These are phyloP conservation scores for Mesoclemmys tuberculata DNA, from an alignment of 2,113 vertebrate genomes.

Conservation along the genomic window DNA sequence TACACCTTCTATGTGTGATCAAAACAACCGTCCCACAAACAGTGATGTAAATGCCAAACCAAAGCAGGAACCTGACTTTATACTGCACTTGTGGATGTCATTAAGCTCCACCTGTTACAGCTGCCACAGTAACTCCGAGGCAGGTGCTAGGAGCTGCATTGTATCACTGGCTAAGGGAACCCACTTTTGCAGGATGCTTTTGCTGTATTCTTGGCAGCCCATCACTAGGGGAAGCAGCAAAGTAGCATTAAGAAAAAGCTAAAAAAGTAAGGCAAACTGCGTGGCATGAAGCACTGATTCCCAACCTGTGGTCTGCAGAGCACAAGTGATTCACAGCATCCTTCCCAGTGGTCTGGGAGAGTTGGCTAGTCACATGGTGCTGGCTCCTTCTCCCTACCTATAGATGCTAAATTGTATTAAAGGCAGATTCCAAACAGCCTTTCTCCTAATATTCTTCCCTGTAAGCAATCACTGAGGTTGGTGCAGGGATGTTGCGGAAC, in stretches of 20 bases:
- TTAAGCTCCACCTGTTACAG: background rate
- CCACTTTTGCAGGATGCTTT: slow-evolving; percentile 17
- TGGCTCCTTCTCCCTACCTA: background rate
- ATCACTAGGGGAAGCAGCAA: slow-evolving; percentile 36
- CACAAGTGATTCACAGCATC: slow-evolving; percentile 39
- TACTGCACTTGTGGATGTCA: background rate
- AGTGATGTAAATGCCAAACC: background rate
- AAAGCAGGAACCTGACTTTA: background rate
- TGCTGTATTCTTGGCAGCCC: slow-evolving; percentile 16
- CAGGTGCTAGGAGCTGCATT: background rate
- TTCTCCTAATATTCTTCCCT: slow-evolving; percentile 31
- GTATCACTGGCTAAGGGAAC: background rate
- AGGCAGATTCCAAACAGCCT: slow-evolving; percentile 14
- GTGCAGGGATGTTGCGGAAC: background rate
- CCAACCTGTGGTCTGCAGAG: slow-evolving; percentile 36
- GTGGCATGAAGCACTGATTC: slow-evolving; percentile 23
- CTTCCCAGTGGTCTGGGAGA: slow-evolving; percentile 26
- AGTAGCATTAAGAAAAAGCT: slow-evolving; percentile 43
- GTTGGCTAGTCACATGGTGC: background rate
- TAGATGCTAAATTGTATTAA: slow-evolving; percentile 28
- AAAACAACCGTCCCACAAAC: background rate
- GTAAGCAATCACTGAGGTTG: slow-evolving; percentile 8
- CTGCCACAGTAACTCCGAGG: background rate
- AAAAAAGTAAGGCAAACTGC: slow-evolving; percentile 23
- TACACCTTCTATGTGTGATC: background rate